These are phyloP conservation scores for Malthinus seriepunctatus DNA, from an alignment of 2,888 invertebrate genomes.

Conservation along the genomic window DNA sequence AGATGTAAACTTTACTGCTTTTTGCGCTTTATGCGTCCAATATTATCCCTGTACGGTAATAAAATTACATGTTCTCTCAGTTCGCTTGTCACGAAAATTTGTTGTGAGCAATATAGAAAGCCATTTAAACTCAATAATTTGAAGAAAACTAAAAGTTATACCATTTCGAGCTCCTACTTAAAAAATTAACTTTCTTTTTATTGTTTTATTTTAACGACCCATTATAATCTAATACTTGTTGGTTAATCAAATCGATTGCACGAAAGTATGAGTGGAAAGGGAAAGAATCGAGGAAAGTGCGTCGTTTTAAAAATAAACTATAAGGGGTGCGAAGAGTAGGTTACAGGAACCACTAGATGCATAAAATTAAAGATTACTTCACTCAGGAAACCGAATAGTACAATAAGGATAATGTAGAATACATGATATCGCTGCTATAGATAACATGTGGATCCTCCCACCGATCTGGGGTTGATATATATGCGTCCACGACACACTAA, in stretches of 20 bases:
- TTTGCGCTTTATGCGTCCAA: slow-evolving; percentile 11
- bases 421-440: slow-evolving; percentile 43
- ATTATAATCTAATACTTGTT: too few relatives aligned
- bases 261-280: too few relatives aligned
- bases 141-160: slow-evolving; percentile 1
- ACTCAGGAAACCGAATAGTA: slow-evolving; percentile 18
- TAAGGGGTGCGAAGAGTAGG: too few relatives aligned
- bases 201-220: too few relatives aligned
- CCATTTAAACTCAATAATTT: slow-evolving; percentile 4
- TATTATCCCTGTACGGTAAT: slow-evolving; percentile 9
- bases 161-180: not conserved
- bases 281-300: too few relatives aligned
- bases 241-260: too few relatives aligned
- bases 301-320: too few relatives aligned
- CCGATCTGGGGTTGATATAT: slow-evolving; percentile 49
- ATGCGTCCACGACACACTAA: slow-evolving; percentile 50
- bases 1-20: slow-evolving; percentile 11
- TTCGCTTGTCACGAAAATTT: slow-evolving; percentile 6
- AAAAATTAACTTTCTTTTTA: too few relatives aligned
- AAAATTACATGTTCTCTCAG: slow-evolving; percentile 9
- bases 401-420: slow-evolving; percentile 40
- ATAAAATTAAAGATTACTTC: slow-evolving; percentile 13
- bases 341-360: slow-evolving; percentile 9
- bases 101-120: not conserved
- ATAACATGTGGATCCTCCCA: slow-evolving; percentile 48